These are phyloP conservation scores for Polyommatus icarus DNA, from an alignment of 2,888 invertebrate species.

Conservation along the genomic window DNA sequence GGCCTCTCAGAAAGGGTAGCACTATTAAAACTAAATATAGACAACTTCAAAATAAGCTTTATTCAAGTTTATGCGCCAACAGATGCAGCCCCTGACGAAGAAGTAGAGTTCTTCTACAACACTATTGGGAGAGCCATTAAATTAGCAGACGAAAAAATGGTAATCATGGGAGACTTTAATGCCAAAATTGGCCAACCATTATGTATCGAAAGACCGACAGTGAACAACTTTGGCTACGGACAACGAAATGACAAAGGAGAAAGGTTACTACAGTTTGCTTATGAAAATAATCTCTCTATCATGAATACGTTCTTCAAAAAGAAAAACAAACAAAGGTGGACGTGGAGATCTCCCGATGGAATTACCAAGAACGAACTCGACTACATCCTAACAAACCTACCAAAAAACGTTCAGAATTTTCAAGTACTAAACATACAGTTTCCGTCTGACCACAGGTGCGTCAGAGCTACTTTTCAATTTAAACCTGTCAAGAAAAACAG, in stretches of 20 bases:
- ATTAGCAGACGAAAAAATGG: too few relatives aligned
- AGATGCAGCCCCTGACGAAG: too few relatives aligned
- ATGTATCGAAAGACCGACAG: too few relatives aligned
- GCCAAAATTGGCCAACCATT: too few relatives aligned
- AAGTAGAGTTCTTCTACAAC: too few relatives aligned
- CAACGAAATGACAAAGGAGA: too few relatives aligned
- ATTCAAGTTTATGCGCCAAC: constrained; percentile 21
- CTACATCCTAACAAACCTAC: not conserved
- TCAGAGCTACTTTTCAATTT: not conserved
- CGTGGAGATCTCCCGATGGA: not conserved
- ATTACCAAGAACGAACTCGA: not conserved
- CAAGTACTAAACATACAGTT: too few relatives aligned
- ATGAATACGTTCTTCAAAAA: constrained; percentile 20
- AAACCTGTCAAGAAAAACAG: too few relatives aligned
- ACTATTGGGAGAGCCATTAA: too few relatives aligned
- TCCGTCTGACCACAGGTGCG: not conserved
- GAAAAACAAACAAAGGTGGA: not conserved
- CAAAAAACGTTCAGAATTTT: not conserved
- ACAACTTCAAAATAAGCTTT: not conserved
- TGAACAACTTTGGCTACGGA: too few relatives aligned
- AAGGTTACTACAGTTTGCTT: constrained; percentile 1
- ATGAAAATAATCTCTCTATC: not conserved
- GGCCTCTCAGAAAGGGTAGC: constrained; percentile 10
- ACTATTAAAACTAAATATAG: not conserved
- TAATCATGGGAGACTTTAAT: too few relatives aligned